Conservation (phyloP, 64 coral and sea anemone species). For the Montipora sp. region DNA sequence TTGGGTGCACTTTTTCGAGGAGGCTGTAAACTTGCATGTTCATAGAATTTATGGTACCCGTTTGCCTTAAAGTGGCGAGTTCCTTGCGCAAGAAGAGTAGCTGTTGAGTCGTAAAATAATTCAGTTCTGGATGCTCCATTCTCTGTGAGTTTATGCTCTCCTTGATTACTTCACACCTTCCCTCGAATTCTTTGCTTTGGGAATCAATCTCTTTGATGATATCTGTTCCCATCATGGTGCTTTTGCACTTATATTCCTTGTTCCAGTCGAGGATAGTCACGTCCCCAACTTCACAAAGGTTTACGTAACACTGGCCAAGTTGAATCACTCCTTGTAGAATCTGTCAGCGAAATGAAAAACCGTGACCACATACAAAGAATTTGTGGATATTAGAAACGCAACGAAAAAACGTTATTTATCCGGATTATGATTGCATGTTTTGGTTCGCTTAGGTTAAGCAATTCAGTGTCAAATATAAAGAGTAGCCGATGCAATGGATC, state of each 20-base stretch:
- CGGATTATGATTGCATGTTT: no score
- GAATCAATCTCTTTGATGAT: conserved; percentile 6
- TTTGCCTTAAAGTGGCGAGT: conserved; percentile 48
- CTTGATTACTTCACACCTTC: conserved; percentile 32
- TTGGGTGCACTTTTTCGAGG: conserved; percentile 62
- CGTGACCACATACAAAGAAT: no score
- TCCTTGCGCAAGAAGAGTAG: conserved; percentile 65
- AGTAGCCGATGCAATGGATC: no score
- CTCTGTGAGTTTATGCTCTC: conserved; percentile 53
- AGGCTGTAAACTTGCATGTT: conserved; percentile 55
- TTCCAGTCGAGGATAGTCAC: conserved; percentile 72
- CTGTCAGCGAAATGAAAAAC: neutral
- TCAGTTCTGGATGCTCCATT: conserved; percentile 54
- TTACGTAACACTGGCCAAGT: conserved; percentile 56
- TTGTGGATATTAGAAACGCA: no score
- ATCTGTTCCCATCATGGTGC: neutral
- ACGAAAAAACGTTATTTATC: no score
- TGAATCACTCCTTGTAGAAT: conserved; percentile 61
- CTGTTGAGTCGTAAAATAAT: conserved; percentile 78
- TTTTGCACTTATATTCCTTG: conserved; percentile 37
- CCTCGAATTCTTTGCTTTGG: conserved; percentile 39
- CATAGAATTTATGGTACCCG: neutral
- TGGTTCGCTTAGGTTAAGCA: no score
- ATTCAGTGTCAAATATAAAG: no score
- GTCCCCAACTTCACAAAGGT: conserved; percentile 73